Base-by-base conservation (phyloP, 2,113 vertebrate genomes). In the Aramus guarauna region DNA sequence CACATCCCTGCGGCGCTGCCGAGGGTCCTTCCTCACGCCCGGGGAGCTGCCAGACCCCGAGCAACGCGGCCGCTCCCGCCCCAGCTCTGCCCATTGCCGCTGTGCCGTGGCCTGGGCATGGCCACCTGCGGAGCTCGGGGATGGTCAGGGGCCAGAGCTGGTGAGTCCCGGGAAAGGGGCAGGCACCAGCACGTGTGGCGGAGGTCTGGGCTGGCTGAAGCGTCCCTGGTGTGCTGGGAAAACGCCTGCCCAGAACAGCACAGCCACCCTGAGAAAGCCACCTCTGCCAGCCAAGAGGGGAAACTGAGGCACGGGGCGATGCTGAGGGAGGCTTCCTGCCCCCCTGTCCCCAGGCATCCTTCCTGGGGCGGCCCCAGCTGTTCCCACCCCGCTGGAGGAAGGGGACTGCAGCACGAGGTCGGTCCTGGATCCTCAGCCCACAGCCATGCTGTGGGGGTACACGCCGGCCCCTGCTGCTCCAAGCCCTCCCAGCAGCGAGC, bases 61-160 rank as follows among this genome's bases (percentile, higher is more conserved):
- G 60, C 56, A 26, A 9, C 13, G 68, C 34, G 15, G 68, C 11
- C 59, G 26, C 15, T 80, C 53, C 72, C 72, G 48, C 22, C 41
- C 19, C 52, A 63, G 0, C 21, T 62, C 48, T 58, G 52, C 36
- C 55, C 0, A 1, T 56, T 1, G 2, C 13, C 1, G 24, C 30
- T 9, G 20, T 50, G 45, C 67, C 3, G 2, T 22, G 11, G 30
- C 48, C 36, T 43, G 76, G 37, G 30, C 26, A 37, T 2, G 30
- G 60, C 36, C 50, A 39, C n/a, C n/a, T 52, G 37, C 43, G 52
- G 78, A 41, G 5, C 14, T 2, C 41, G 13, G 55, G 21, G 32
- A 17, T 15, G 18, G 62, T 32, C n/a, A 48, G 21, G 23, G 52
- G 23, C 5, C 20, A 32, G 60, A 84, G 36, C 36, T 10, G 37